Base-by-base conservation (phyloP, 1,140 invertebrate genomes). In the Tetraneura akinire region DNA sequence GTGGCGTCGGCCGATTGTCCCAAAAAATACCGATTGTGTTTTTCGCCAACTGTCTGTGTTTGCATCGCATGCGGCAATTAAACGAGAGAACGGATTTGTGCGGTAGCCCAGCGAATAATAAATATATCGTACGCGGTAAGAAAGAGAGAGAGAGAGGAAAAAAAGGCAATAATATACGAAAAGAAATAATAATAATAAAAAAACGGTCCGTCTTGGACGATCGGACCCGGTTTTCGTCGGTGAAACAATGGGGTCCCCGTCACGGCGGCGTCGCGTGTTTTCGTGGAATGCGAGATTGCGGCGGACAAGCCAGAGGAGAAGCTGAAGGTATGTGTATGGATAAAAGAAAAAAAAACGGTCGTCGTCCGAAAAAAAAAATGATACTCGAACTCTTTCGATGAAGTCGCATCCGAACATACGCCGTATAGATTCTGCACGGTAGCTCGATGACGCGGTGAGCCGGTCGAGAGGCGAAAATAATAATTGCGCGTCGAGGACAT, bases 1-100 rank as follows among this genome's bases (percentile, higher is more conserved):
- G 62, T 42, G 62, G 62, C 32, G 62, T 37, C 62, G 62, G n/a
- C 62, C 62, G 62, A 66, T 66, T 66, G 62, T 66, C 62, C 62
- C 32, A 66, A 42, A 66, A 18, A 37, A n/a, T n/a, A n/a, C n/a
- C 62, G 32, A 66, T 66, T 42, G 62, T 64, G 29, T 64, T 37
- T 62, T 62, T 64, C 60, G 60, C 32, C 29, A 29, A 14, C 14
- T 29, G 16, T n/a, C 23, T 3, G 57, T 29, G 29, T n/a, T n/a
- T 64, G 16, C 32, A 9, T 37, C 14, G 55, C 26, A 26, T n/a
- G 13, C 42, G 13, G 62, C 32, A 66, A 66, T 66, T 66, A 66
- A 66, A 66, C 62, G 62, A 66, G n/a, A n/a, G 10, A 42, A 42
- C 62, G 32, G 62, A 32, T 62, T 8, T 53, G n/a, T n/a, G 10